A percentile compares a stretch with the other conserved stretches of the same genome.
These are phyloP conservation scores for Geotrupes spiniger DNA, from an alignment of 2,888 invertebrate species.

Conservation along the genomic window DNA sequence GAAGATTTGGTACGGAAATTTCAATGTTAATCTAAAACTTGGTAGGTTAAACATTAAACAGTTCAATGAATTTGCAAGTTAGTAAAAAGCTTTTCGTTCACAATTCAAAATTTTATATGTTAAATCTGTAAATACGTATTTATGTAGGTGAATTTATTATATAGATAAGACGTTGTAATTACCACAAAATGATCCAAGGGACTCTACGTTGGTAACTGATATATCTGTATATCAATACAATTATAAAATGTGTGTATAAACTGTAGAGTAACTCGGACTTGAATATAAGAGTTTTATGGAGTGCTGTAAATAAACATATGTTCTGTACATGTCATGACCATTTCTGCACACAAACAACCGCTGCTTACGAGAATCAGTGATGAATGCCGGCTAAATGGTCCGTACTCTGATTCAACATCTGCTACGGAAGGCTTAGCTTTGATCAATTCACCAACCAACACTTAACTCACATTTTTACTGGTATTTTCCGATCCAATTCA, in stretches of 20 bases:
- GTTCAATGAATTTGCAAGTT: no score
- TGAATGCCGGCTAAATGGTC: conserved; percentile 40
- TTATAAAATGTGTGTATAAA: not conserved
- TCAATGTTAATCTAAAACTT: no score
- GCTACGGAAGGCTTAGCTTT: conserved; percentile 36
- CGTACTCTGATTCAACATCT: conserved; percentile 38
- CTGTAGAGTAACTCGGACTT: conserved; percentile 22
- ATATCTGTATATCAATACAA: no score
- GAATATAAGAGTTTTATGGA: conserved; percentile 32
- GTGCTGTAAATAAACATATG: conserved; percentile 40
- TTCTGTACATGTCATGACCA: conserved; percentile 40
- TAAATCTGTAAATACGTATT: no score
- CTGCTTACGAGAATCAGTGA: conserved; percentile 37
- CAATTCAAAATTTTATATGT: no score
- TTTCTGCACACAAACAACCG: conserved; percentile 36
- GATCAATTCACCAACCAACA: conserved; percentile 33
- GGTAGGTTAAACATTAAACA: no score
- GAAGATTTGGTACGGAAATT: no score
- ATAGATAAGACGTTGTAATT: no score
- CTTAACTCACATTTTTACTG: conserved; percentile 23
- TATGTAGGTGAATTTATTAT: no score
- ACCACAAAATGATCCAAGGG: no score
- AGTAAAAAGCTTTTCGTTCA: no score
- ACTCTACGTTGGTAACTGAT: no score
- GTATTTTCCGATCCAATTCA: conserved; percentile 21